A percentile compares a stretch with the other conserved stretches of the same genome.
Conservation (phyloP, 2,797 vertebrate species). For the Pyrrhura leucotis region DNA sequence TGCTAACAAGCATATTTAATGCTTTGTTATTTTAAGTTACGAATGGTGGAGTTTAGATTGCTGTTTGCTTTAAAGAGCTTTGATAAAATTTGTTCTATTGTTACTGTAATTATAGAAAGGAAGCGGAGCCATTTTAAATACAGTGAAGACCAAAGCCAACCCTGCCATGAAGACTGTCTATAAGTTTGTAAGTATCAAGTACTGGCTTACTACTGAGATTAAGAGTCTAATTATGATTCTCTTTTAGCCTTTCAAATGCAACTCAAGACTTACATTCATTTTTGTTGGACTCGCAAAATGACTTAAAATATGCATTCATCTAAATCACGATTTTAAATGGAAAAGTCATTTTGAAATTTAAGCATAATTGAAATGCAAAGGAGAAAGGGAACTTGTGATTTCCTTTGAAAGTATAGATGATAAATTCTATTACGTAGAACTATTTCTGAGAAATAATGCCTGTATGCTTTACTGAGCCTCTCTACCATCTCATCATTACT, state of each 20-base stretch:
- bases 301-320: slow-evolving; percentile 8
- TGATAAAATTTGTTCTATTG: slow-evolving; percentile 36
- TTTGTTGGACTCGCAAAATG: not conserved
- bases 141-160: slow-evolving; percentile 96
- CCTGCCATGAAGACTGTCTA: slow-evolving; percentile 98
- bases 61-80: slow-evolving; percentile 33
- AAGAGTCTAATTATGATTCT: slow-evolving; percentile 41
- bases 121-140: slow-evolving; percentile 95
- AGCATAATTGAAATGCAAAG: slow-evolving; percentile 15
- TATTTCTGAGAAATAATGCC: not conserved
- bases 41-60: slow-evolving; percentile 35
- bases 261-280: not conserved
- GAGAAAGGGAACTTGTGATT: slow-evolving; percentile 35
- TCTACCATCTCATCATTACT: slow-evolving; percentile 60
- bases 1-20: not conserved
- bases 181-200: slow-evolving; percentile 91
- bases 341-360: slow-evolving; percentile 43
- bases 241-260: slow-evolving; percentile 29
- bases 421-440: slow-evolving; percentile 36
- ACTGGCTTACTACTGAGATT: slow-evolving; percentile 34
- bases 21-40: slow-evolving; percentile 32
- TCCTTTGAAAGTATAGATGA: slow-evolving; percentile 17
- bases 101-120: slow-evolving; percentile 86
- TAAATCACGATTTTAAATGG: slow-evolving; percentile 30
- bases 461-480: slow-evolving; percentile 25